Evolutionary conservation across 1,140 invertebrate genomes (phyloP), one percentile per base, ranked within the genome.

Genomic region (Adelges cooleyi): DNA sequence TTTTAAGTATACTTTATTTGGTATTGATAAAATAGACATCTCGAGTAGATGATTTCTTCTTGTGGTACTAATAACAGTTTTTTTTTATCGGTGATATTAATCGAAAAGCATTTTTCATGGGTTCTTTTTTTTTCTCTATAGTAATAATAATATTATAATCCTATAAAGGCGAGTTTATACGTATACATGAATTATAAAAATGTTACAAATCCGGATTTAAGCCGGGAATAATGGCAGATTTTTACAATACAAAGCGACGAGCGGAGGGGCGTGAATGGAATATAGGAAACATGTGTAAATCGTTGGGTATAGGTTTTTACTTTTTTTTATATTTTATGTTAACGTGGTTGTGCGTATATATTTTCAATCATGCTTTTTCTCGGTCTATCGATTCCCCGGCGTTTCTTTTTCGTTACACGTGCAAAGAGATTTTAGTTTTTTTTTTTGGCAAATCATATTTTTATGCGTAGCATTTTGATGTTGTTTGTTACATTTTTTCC

Each of bases 351-450:
- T 17, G 23, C 40, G 44, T 29, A 44, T 56, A 42, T 23, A 22
- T 54, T 62, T 62, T 62, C 56, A 48, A 62, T 62, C 56, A 48
- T 13, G 40, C 29, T 62, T n/a, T 6, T 18, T 44, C 40, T 17
- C 56, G 56, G 56, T 62, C 56, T 42, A 62, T 33, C 25, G 42
- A 18, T 15, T 62, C 33, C 11, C 8, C 23, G 10, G 38, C 36
- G 38, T 46, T 42, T 59, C 44, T n/a, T 33, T 40, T 17, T 8
- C 15, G 40, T 17, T 33, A 6, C 11, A 33, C 29, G 29, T 33
- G 5, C 29, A 33, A 33, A 33, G 11, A 33, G 11, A 33, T 33
- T 5, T 33, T n/a, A n/a, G n/a, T 33, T 33, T 33, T 33, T 33
- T 33, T 33, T 33, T 33, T 33, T 33, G 5, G 29, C 11, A 33